Conservation (phyloP, 1,140 invertebrate species). For the Batillaria attramentaria region DNA sequence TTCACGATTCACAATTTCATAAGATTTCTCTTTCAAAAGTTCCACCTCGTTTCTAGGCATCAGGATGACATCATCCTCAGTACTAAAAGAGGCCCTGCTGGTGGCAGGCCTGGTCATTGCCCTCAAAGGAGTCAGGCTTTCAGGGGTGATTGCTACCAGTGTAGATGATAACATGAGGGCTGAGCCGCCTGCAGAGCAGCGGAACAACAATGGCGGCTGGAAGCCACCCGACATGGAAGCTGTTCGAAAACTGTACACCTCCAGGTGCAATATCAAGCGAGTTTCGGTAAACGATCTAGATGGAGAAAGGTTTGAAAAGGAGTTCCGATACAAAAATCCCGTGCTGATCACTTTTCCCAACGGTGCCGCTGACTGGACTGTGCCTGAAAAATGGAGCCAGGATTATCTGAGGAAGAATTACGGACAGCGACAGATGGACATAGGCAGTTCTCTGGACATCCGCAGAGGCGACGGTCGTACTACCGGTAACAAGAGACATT, state of each 20-base stretch:
- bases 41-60: too few relatives aligned
- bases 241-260: conserved; percentile 37
- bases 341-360: conserved; percentile 61
- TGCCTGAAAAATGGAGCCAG: conserved; percentile 55
- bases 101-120: too few relatives aligned
- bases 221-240: conserved; percentile 41
- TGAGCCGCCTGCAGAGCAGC: too few relatives aligned
- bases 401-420: conserved; percentile 54
- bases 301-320: conserved; percentile 54
- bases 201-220: conserved; percentile 48
- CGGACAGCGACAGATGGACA: conserved; percentile 54
- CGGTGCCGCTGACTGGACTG: conserved; percentile 64
- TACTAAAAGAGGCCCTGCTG: too few relatives aligned
- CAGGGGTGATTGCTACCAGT: too few relatives aligned
- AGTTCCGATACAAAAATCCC: conserved; percentile 61
- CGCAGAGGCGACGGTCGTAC: conserved; percentile 62
- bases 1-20: too few relatives aligned
- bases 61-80: too few relatives aligned
- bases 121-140: too few relatives aligned
- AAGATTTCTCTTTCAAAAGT: too few relatives aligned
- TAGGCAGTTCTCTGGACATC: conserved; percentile 62
- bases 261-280: conserved; percentile 56
- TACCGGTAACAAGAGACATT: too few relatives aligned
- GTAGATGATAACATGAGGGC: too few relatives aligned
- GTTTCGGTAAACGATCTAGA: conserved; percentile 48